Percentiles rank a stretch among this genome's conserved stretches.
Conservation (phyloP, 2,797 vertebrate genomes). For the Babyrousa celebensis region DNA sequence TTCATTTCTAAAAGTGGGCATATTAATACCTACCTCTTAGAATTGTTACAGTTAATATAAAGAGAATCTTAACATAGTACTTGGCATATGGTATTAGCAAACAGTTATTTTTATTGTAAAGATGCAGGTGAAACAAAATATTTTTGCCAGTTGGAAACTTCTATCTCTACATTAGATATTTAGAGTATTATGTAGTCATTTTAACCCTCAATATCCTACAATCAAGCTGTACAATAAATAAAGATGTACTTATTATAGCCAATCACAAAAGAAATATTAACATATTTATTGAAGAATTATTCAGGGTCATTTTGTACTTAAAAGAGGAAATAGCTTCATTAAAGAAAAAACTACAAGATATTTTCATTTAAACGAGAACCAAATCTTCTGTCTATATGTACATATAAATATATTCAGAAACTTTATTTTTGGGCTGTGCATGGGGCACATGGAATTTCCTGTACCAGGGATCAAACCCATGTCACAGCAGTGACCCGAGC, state of each 20-base stretch:
- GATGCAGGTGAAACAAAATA: conserved; percentile 52
- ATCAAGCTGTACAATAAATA: conserved; percentile 27
- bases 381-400: conserved; percentile 28
- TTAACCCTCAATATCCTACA: conserved; percentile 48
- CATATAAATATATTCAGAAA: conserved; percentile 7
- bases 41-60: conserved; percentile 26
- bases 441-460: too few relatives aligned
- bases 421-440: neutral
- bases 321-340: conserved; percentile 60
- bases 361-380: conserved; percentile 62
- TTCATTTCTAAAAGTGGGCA: conserved; percentile 50
- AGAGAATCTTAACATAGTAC: neutral
- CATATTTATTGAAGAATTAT: conserved; percentile 55
- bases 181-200: conserved; percentile 43
- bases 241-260: conserved; percentile 36
- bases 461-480: too few relatives aligned
- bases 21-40: conserved; percentile 53
- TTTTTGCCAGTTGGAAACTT: conserved; percentile 64
- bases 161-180: conserved; percentile 22
- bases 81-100: conserved; percentile 13
- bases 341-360: conserved; percentile 42
- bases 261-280: conserved; percentile 68
- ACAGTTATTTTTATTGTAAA: conserved; percentile 60
- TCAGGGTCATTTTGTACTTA: conserved; percentile 51
- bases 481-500: too few relatives aligned